A percentile compares a stretch with the other conserved stretches of the same genome.
Conservation (phyloP, 1,140 invertebrate species). For the Drosophila gunungcola region DNA sequence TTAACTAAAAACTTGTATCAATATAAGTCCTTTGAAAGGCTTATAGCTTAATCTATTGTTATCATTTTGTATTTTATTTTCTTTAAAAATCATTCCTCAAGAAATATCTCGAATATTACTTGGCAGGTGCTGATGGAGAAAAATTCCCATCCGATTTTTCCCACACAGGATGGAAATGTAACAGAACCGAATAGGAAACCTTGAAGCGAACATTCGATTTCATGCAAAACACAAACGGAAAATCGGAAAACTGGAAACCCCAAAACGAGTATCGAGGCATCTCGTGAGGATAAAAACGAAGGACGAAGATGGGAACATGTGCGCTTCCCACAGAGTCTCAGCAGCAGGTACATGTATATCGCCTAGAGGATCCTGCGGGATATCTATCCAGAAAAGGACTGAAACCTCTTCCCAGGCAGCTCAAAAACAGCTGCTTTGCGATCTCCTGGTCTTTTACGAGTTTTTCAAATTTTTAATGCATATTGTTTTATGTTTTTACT, state of each 20-base stretch:
- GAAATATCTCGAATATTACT: not conserved
- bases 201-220: constrained; percentile 33
- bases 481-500: constrained; percentile 19
- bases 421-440: constrained; percentile 35
- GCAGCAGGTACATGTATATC: constrained; percentile 45
- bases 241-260: constrained; percentile 25
- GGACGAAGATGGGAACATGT: constrained; percentile 37
- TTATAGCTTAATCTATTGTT: not conserved
- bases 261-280: constrained; percentile 12
- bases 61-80: not conserved
- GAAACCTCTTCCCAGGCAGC: constrained; percentile 47
- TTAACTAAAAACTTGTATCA: too few relatives aligned
- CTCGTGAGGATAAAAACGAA: constrained; percentile 34
- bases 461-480: constrained; percentile 25
- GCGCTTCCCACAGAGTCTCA: constrained; percentile 50
- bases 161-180: constrained; percentile 63
- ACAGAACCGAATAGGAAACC: constrained; percentile 33
- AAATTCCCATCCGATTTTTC: constrained; percentile 34
- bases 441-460: constrained; percentile 23
- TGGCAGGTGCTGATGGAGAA: constrained; percentile 9
- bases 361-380: constrained; percentile 21
- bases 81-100: not conserved
- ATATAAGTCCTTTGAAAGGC: too few relatives aligned
- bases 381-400: constrained; percentile 10
- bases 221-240: constrained; percentile 47